phyloP scores from a whole-genome alignment of 1,140 invertebrate genomes.

The Ectropis grisescens region DNA sequence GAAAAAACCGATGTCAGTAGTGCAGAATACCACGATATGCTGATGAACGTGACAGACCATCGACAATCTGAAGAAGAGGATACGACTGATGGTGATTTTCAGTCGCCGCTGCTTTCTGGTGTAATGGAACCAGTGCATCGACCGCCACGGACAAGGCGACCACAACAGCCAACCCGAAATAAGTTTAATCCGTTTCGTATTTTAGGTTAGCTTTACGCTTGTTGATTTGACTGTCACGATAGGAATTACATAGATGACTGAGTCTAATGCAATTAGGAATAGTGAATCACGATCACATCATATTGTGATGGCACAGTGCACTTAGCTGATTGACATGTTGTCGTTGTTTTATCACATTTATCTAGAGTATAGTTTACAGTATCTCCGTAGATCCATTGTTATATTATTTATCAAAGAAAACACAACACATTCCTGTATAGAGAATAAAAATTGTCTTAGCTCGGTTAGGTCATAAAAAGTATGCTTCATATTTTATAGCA shows the following conservation, averaged over 20 bases:
- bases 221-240: conserved; percentile 34
- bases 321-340: conserved; percentile 29
- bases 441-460: too few species aligned
- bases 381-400: too few species aligned
- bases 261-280: conserved; percentile 16
- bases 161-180: conserved; percentile 34
- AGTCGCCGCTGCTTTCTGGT: conserved; percentile 52
- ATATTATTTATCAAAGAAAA: conserved; percentile 4
- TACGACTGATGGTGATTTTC: conserved; percentile 35
- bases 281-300: conserved; percentile 24
- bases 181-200: conserved; percentile 64
- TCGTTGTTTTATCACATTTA: too few species aligned
- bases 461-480: too few species aligned
- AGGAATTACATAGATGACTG: conserved; percentile 27
- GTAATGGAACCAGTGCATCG: conserved; percentile 48
- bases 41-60: too few species aligned
- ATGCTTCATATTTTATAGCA: too few species aligned
- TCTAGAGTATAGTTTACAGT: too few species aligned
- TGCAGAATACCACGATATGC: too few species aligned
- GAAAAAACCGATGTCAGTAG: too few species aligned
- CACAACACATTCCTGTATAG: too few species aligned
- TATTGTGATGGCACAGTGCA: conserved; percentile 50
- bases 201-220: conserved; percentile 46
- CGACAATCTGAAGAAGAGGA: too few species aligned
- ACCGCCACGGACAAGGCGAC: conserved; percentile 45